phyloP scores from a whole-genome alignment of 2,113 vertebrate species.

The Zapornia atra region DNA sequence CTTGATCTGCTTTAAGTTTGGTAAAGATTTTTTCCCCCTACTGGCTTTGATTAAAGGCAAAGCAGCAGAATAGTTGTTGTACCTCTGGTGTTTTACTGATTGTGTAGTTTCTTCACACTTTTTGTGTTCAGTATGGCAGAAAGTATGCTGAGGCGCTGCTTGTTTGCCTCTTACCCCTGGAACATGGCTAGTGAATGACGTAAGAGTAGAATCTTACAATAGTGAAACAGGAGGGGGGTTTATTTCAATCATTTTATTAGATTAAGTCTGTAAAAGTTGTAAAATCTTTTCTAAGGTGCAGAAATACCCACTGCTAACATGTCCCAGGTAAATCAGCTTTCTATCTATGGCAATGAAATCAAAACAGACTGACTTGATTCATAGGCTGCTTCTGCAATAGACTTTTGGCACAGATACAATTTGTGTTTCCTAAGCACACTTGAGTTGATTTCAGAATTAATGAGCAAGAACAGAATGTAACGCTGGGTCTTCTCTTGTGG shows the following conservation, averaged over 20 bases:
- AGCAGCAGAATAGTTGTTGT: fast-evolving
- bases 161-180: neutral
- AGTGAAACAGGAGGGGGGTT: neutral
- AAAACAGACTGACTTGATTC: neutral
- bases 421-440: neutral
- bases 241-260: constrained; percentile 13
- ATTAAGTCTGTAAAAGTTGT: neutral
- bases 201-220: neutral
- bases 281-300: neutral
- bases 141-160: neutral
- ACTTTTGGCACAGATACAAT: neutral
- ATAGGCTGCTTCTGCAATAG: neutral
- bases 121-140: neutral
- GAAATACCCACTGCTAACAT: neutral
- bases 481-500: neutral
- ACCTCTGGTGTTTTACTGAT: neutral
- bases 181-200: neutral
- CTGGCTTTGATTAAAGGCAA: neutral
- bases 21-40: neutral
- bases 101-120: neutral
- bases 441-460: neutral
- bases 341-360: neutral
- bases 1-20: neutral
- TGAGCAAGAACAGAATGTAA: neutral
- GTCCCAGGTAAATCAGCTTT: neutral